Evolutionary conservation across 2,888 invertebrate species (phyloP), one percentile per base, ranked within the genome.

Genomic region (Agriopis marginaria): DNA sequence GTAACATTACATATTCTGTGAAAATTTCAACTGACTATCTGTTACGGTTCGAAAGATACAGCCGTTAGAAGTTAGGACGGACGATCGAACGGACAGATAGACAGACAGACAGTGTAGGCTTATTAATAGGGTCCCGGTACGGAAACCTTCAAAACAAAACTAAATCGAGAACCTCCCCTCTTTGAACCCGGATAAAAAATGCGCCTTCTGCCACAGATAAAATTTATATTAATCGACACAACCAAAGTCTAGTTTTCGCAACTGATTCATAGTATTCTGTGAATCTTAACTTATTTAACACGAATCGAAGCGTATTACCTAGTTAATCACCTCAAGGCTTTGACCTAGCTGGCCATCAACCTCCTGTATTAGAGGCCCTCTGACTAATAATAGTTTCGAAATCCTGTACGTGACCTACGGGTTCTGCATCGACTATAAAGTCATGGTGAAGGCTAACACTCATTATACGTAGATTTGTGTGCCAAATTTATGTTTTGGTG

Each of bases 401-500:
- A 67, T 9, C 47, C 50, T 42, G 56, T 66, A 62, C 66, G 67
- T 62, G 62, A 56, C 14, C 50, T 50, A 12, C 17, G 10, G 45
- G 62, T 67, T 67, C 62, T 62, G 62, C 14, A 56, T 56, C 44
- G 23, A 45, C 61, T 54, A 66, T 12, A 4, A n/a, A 67, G 62
- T 67, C 67, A 67, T 56, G 67, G 67, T 62, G 55, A 67, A 67
- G 67, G 62, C 14, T 66, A 23, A 12, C n/a, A 42, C 14, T 40
- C 11, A 44, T 56, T 32, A 32, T 7, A 55, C 10, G 11, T 55
- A 7, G 14, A 0, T 53, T 47, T 50, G 10, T 50, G 17, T 50
- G 17, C 50, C 17, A 50, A 40, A 40, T 8, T 40, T 8, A 7
- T 40, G 40, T 40, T 40, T 40, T 7, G 8, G 6, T 40, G 3